Conservation (phyloP, 2,797 vertebrate species). For the Smutsia gigantea region DNA sequence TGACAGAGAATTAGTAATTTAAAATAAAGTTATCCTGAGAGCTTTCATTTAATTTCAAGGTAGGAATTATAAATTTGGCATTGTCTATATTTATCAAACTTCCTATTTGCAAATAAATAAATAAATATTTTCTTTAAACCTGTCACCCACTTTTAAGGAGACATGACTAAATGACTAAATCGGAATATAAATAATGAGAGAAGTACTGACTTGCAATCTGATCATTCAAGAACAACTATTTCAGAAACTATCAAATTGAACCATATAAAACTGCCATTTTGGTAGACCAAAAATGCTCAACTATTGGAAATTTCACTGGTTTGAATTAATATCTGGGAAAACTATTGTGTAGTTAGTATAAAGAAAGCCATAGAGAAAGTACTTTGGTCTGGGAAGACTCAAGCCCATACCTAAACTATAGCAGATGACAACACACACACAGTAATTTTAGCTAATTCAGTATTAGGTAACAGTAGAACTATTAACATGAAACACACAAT, state of each 20-base stretch:
- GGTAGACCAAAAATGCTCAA: conserved; percentile 16
- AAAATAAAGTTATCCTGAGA: background rate
- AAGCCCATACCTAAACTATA: background rate
- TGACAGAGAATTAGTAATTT: conserved; percentile 15
- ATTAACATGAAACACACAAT: conserved; percentile 24
- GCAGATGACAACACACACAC: background rate
- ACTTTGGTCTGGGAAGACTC: background rate
- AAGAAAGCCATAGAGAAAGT: background rate
- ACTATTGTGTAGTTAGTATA: background rate
- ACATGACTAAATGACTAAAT: background rate
- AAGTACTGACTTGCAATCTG: background rate
- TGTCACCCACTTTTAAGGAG: background rate
- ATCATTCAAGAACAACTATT: conserved; percentile 8
- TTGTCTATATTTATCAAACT: background rate
- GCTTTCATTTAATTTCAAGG: background rate
- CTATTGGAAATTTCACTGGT: background rate
- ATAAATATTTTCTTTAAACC: background rate
- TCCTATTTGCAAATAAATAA: background rate
- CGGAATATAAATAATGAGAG: background rate
- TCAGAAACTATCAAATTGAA: conserved; percentile 26
- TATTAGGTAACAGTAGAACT: background rate
- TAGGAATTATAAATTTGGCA: background rate
- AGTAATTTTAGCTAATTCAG: background rate
- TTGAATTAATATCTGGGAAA: background rate
- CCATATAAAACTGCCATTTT: conserved; percentile 26